Evolutionary conservation across 35 echinoderm and acorn worm species (phyloP).

Genomic region (Patiria miniata): DNA sequence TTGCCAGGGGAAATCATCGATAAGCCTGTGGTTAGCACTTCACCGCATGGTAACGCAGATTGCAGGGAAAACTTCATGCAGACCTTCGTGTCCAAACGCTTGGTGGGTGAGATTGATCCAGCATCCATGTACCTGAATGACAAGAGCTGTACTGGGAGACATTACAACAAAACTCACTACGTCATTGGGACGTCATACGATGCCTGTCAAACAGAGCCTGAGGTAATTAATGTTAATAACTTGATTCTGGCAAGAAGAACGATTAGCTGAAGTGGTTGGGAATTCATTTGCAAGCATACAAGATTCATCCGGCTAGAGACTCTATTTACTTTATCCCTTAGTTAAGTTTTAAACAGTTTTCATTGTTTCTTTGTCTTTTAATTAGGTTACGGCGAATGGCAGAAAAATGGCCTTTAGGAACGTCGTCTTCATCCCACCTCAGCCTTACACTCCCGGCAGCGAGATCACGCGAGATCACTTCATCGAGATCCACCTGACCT

Average conservation of each 20-base stretch:
- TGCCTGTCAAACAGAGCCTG: not conserved
- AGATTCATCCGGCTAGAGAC: not conserved
- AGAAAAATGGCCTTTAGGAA: not conserved
- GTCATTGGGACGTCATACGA: slow-evolving; percentile 40
- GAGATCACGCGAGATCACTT: slow-evolving; percentile 37
- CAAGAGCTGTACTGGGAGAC: not conserved
- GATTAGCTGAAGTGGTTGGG: not conserved
- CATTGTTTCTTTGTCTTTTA: not conserved
- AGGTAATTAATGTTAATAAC: not conserved
- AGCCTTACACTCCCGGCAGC: slow-evolving; percentile 37
- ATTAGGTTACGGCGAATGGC: slow-evolving; percentile 4
- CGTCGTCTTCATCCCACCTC: slow-evolving; percentile 31
- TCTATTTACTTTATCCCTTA: not conserved
- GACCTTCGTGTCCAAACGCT: slow-evolving; percentile 32
- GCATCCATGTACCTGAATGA: slow-evolving; percentile 30
- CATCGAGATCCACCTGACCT: slow-evolving; percentile 44
- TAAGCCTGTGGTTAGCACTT: not conserved
- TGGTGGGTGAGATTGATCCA: slow-evolving; percentile 29
- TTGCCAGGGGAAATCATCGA: not conserved
- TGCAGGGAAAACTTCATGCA: slow-evolving; percentile 37
- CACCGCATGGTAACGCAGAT: slow-evolving; percentile 6
- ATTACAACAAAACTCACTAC: slow-evolving; percentile 40
- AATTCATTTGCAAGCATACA: not conserved
- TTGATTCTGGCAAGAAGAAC: not conserved
- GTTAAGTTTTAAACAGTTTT: not conserved